Evolutionary conservation across 2,797 vertebrate species (phyloP).

Genomic region (Calcarius lapponicus): DNA sequence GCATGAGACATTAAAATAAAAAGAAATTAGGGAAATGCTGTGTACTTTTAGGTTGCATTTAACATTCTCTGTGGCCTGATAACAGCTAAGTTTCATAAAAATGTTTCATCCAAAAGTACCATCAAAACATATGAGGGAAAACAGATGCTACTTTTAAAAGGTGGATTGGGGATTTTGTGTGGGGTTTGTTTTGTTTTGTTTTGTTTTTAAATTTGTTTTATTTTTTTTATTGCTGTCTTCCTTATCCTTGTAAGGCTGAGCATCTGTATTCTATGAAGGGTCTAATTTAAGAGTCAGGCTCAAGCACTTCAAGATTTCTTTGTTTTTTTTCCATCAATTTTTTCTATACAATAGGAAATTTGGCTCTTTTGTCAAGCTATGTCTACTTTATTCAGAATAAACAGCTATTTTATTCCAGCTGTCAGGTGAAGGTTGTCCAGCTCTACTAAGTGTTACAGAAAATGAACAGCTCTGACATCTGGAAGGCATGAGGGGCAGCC

Average conservation of each 20-base stretch:
- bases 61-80: not conserved
- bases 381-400: not conserved
- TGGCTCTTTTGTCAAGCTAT: not conserved
- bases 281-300: not conserved
- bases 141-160: not conserved
- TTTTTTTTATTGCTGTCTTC: not conserved
- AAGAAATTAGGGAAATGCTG: not conserved
- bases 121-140: not conserved
- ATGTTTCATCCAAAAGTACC: not conserved
- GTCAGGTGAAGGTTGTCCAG: not conserved
- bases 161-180: accelerated
- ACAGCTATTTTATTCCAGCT: not conserved
- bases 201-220: no score
- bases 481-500: not conserved
- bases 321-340: not conserved
- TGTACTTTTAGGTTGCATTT: not conserved
- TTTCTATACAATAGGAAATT: not conserved
- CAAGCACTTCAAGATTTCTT: not conserved
- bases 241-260: not conserved
- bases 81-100: not conserved
- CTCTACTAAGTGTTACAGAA: not conserved
- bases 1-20: not conserved
- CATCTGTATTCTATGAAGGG: not conserved
- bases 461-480: not conserved
- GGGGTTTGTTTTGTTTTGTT: no score